Evolutionary conservation across 1,140 invertebrate genomes (phyloP).

Genomic region (Drosophila guanche): DNA sequence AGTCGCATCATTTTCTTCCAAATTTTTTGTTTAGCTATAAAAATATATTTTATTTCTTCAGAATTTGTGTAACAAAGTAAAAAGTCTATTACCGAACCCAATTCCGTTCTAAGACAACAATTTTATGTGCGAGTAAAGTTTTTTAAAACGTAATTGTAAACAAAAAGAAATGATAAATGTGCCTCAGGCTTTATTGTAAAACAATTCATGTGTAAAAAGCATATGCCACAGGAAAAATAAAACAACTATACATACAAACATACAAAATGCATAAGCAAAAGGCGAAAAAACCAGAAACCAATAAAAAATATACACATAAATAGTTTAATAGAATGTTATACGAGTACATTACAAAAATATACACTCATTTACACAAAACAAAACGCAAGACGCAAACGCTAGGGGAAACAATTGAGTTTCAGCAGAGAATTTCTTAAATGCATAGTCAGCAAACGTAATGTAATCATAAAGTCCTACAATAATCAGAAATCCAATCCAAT

Average conservation of each 20-base stretch:
- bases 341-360: conserved; percentile 65
- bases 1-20: conserved; percentile 15
- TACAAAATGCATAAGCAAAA: conserved; percentile 51
- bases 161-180: conserved; percentile 63
- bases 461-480: conserved; percentile 17
- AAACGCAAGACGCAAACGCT: conserved; percentile 36
- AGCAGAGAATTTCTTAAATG: conserved; percentile 21
- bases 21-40: conserved; percentile 50
- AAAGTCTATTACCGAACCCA: conserved; percentile 32
- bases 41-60: conserved; percentile 55
- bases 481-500: conserved; percentile 26
- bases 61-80: conserved; percentile 73
- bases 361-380: conserved; percentile 69
- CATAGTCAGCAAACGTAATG: conserved; percentile 37
- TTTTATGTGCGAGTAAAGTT: conserved; percentile 4
- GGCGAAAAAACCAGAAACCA: conserved; percentile 4
- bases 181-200: conserved; percentile 82
- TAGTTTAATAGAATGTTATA: conserved; percentile 61
- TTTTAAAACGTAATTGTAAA: conserved; percentile 35
- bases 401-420: conserved; percentile 64
- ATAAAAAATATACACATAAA: conserved; percentile 51
- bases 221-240: conserved; percentile 48
- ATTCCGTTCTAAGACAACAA: conserved; percentile 39
- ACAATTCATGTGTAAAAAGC: conserved; percentile 44
- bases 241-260: conserved; percentile 55